Conservation (phyloP, 2,888 invertebrate species). For the Eutolmus rufibarbis region DNA sequence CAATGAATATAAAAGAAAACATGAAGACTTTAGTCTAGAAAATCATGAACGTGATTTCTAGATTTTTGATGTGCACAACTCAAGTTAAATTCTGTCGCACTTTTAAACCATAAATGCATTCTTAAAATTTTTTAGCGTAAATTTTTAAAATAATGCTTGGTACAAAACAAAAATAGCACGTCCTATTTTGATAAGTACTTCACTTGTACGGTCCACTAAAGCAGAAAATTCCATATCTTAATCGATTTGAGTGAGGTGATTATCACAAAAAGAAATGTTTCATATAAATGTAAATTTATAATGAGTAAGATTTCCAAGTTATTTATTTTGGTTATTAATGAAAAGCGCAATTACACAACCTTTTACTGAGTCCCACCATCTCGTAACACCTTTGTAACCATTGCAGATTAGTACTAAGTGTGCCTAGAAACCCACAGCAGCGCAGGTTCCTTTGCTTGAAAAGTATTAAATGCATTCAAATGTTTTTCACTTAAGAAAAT, state of each 20-base stretch:
- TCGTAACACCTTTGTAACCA: not conserved
- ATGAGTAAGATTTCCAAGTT: not conserved
- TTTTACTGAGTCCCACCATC: not conserved
- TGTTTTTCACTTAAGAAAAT: not conserved
- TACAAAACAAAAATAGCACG: not conserved
- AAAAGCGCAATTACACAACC: not conserved
- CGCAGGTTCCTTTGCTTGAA: not conserved
- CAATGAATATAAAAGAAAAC: too few species aligned
- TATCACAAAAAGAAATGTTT: not conserved
- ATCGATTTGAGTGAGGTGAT: not conserved
- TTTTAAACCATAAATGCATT: not conserved
- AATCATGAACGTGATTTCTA: not conserved
- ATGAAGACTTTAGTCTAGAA: not conserved
- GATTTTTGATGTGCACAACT: not conserved
- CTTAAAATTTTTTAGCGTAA: not conserved
- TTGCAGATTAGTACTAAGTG: not conserved
- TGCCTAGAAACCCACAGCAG: not conserved
- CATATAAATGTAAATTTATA: not conserved
- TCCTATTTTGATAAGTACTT: not conserved
- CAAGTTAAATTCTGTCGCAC: not conserved
- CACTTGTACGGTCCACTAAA: not conserved
- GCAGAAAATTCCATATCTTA: not conserved
- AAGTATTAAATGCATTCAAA: not conserved
- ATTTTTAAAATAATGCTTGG: not conserved
- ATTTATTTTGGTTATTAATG: not conserved